phyloP scores from a whole-genome alignment of 1,140 invertebrate species.

The Nasonia giraulti region DNA sequence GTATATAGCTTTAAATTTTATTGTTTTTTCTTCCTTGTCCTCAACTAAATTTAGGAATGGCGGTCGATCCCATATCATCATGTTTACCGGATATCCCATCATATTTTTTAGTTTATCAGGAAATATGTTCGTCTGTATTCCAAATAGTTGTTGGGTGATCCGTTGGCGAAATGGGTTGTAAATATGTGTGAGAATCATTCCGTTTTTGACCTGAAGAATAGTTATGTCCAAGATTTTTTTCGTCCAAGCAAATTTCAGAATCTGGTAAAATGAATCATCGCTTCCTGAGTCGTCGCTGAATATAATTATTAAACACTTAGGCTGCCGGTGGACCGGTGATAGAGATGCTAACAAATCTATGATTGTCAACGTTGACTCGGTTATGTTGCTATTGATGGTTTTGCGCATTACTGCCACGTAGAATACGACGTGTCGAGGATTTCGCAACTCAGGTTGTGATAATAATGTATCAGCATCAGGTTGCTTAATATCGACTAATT shows the following conservation, averaged over 20 bases:
- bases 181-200: not conserved
- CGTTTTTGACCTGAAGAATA: not conserved
- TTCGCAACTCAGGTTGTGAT: not conserved
- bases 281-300: not conserved
- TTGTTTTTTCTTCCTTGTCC: not conserved
- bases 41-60: not conserved
- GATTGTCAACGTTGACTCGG: not conserved
- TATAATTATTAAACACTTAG: not conserved
- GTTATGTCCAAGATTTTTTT: not conserved
- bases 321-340: not conserved
- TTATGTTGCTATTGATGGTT: not conserved
- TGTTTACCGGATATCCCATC: not conserved
- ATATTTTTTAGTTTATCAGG: not conserved
- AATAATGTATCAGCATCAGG: not conserved
- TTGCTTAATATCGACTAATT: not conserved
- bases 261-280: not conserved
- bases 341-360: not conserved
- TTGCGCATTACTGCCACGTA: not conserved
- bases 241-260: not conserved
- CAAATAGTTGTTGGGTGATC: not conserved
- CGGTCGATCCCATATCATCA: not conserved
- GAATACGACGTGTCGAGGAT: not conserved
- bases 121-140: not conserved
- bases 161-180: not conserved
- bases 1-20: not conserved